Conservation (phyloP, 1,140 invertebrate genomes). For the Mycetomoellerius zeteki region DNA sequence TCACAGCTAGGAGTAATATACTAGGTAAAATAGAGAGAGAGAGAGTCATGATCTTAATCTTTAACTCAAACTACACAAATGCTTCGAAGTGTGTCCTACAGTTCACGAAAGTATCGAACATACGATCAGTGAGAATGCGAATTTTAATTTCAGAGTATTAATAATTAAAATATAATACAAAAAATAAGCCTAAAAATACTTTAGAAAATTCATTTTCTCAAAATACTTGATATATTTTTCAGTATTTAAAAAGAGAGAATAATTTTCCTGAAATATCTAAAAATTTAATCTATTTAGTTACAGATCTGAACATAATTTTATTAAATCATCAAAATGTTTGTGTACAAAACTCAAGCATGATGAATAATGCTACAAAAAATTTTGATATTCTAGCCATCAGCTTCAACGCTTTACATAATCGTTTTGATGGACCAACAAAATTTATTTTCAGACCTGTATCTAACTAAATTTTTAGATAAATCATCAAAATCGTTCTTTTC, state of each 20-base stretch:
- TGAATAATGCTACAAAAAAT: too few species aligned
- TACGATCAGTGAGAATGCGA: background rate
- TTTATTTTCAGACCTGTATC: too few species aligned
- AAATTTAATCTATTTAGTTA: too few species aligned
- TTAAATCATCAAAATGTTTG: too few species aligned
- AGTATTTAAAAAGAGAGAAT: background rate
- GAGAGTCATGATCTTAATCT: background rate
- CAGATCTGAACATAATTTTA: too few species aligned
- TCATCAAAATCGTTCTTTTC: too few species aligned
- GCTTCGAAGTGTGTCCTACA: background rate
- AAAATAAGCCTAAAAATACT: background rate
- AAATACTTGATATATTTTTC: background rate
- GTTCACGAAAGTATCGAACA: background rate
- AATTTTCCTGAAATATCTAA: too few species aligned
- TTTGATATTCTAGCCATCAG: too few species aligned
- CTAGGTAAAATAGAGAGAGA: background rate
- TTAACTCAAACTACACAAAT: background rate
- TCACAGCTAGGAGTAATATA: constrained; percentile 18
- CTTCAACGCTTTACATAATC: too few species aligned
- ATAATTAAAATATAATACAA: background rate
- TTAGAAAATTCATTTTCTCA: background rate
- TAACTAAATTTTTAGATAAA: too few species aligned
- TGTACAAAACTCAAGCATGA: too few species aligned
- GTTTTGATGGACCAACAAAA: too few species aligned
- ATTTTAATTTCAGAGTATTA: constrained; percentile 7